Conservation (phyloP, 2,797 vertebrate species). For the Xenops minutus region DNA sequence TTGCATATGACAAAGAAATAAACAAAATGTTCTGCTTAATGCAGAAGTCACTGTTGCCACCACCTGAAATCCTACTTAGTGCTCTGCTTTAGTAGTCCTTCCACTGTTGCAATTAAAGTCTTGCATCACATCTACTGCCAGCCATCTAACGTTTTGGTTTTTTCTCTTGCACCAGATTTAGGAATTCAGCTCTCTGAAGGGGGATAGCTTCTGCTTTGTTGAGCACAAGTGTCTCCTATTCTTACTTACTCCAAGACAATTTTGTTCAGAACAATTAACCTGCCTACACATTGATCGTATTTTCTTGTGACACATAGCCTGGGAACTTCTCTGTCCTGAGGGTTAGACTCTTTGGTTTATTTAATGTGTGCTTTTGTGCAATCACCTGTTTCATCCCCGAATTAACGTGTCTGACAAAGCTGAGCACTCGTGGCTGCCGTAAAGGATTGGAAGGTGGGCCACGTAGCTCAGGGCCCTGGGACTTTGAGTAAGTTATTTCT, state of each 20-base stretch:
- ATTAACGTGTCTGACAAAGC: not conserved
- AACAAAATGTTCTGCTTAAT: not conserved
- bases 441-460: not conserved
- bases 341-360: not conserved
- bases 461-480: not conserved
- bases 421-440: not conserved
- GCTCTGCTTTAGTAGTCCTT: not conserved
- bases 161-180: not conserved
- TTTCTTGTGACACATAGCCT: not conserved
- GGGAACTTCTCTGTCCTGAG: not conserved
- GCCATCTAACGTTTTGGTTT: not conserved
- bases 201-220: not conserved
- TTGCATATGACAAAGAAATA: not conserved
- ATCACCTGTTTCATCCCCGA: not conserved
- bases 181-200: not conserved
- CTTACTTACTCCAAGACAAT: not conserved
- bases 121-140: not conserved
- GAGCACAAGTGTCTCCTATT: not conserved
- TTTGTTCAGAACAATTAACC: not conserved
- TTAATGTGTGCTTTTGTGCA: not conserved
- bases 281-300: not conserved
- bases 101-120: not conserved
- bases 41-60: not conserved
- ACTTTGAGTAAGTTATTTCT: not conserved
- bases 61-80: not conserved